phyloP scores from a whole-genome alignment of 1,140 invertebrate genomes.

The Orchesella cincta region DNA sequence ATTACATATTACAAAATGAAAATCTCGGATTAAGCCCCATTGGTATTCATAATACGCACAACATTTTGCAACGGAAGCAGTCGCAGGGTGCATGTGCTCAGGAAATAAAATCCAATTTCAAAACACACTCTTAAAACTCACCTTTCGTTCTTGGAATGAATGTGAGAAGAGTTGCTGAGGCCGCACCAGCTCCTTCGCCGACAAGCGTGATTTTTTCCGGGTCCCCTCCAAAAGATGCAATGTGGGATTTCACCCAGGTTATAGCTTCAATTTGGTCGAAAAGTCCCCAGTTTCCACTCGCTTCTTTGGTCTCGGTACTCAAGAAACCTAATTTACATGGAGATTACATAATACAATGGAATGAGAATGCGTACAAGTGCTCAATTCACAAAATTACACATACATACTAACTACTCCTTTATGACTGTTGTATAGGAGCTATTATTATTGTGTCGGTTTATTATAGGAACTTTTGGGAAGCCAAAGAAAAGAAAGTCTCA shows the following conservation, averaged over 20 bases:
- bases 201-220: slow-evolving; percentile 46
- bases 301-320: slow-evolving; percentile 48
- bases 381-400: background rate
- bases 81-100: background rate
- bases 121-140: slow-evolving; percentile 33
- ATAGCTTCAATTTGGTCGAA: slow-evolving; percentile 59
- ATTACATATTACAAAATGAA: background rate
- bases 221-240: slow-evolving; percentile 57
- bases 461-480: no score
- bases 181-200: slow-evolving; percentile 49
- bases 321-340: slow-evolving; percentile 53
- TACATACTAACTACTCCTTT: no score
- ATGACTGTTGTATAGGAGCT: no score
- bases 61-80: no score
- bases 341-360: slow-evolving; percentile 28
- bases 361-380: background rate
- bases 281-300: slow-evolving; percentile 57
- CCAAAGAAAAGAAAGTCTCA: no score
- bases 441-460: no score
- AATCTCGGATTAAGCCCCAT: background rate
- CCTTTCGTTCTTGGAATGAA: slow-evolving; percentile 48
- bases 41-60: no score
- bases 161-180: slow-evolving; percentile 44
- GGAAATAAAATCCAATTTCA: slow-evolving; percentile 14
- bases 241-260: slow-evolving; percentile 58